Evolutionary conservation across 2,113 vertebrate genomes (phyloP).

Genomic region (Craseonycteris thonglongyai): DNA sequence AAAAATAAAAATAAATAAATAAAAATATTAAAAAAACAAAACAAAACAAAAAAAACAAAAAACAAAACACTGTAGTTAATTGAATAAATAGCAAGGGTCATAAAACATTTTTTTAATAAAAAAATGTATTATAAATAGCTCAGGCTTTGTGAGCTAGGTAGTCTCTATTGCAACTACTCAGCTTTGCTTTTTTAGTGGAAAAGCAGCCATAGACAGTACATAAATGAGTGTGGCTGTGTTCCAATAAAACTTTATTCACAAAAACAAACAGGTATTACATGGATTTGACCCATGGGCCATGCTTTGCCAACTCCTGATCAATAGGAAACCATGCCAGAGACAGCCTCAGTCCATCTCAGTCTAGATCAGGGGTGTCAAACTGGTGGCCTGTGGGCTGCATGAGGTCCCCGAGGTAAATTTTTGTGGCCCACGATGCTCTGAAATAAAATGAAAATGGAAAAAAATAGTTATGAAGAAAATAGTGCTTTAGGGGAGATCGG

Average conservation of each 20-base stretch:
- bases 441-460: no score
- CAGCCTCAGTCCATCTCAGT: background rate
- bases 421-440: no score
- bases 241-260: conserved; percentile 17
- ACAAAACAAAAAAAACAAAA: no score
- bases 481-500: no score
- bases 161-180: background rate
- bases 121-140: background rate
- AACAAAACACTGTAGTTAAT: no score
- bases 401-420: no score
- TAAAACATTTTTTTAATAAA: background rate
- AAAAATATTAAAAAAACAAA: no score
- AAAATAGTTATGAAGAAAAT: no score
- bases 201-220: background rate
- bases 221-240: background rate
- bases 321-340: background rate
- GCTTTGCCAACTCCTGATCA: background rate
- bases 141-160: background rate
- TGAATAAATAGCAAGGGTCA: background rate
- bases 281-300: background rate
- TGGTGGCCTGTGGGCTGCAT: no score
- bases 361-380: no score
- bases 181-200: background rate
- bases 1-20: no score
- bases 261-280: background rate